Conservation (phyloP, 2,888 invertebrate species). For the Ametastegia equiseti region DNA sequence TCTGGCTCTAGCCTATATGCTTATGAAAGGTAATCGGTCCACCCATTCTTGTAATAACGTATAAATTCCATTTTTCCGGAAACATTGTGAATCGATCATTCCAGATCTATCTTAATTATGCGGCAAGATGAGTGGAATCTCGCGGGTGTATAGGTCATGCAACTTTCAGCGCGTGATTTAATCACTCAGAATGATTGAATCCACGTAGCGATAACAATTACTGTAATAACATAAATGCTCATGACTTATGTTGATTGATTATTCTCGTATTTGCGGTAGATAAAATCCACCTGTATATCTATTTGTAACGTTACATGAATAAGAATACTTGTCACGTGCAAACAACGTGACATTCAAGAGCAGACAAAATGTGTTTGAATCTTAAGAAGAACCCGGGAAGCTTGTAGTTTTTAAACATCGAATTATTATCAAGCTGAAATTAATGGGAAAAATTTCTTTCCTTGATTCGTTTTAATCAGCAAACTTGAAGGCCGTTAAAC, state of each 20-base stretch:
- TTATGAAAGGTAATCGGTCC: too few relatives aligned
- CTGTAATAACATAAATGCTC: background rate
- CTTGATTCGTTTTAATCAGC: background rate
- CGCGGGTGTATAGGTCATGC: constrained; percentile 7
- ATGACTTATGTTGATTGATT: constrained; percentile 13
- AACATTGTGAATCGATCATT: too few relatives aligned
- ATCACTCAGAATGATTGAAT: constrained; percentile 7
- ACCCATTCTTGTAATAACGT: too few relatives aligned
- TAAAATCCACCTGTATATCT: background rate
- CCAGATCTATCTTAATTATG: too few relatives aligned
- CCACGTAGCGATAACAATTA: background rate
- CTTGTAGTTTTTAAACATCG: background rate
- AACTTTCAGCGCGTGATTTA: constrained; percentile 6
- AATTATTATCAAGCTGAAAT: background rate
- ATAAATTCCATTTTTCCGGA: too few relatives aligned
- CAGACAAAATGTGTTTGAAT: background rate
- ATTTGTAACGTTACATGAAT: background rate
- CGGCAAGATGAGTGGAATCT: too few relatives aligned
- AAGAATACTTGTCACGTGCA: background rate
- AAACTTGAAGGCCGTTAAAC: background rate
- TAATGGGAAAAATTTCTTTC: background rate
- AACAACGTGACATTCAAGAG: background rate
- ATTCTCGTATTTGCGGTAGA: constrained; percentile 5
- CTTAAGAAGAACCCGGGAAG: background rate
- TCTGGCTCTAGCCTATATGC: too few relatives aligned